phyloP scores from a whole-genome alignment of 2,113 vertebrate genomes.

The Thermophis baileyi region DNA sequence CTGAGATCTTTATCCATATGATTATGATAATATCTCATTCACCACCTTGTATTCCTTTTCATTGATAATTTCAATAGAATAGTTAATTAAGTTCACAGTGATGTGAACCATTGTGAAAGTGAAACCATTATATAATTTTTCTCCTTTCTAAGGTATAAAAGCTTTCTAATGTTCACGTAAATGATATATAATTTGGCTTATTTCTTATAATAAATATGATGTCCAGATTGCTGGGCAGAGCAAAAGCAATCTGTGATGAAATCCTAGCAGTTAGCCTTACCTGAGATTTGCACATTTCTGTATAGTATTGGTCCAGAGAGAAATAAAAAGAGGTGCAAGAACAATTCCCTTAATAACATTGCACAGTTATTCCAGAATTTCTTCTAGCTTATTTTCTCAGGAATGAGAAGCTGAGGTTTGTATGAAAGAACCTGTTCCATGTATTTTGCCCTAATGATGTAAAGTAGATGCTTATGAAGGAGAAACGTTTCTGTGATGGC shows the following conservation, averaged over 20 bases:
- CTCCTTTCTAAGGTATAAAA: conserved; percentile 32
- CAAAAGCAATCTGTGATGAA: conserved; percentile 24
- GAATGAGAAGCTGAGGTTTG: background rate
- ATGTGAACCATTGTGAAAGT: conserved; percentile 33
- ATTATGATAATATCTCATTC: background rate
- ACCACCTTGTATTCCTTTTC: conserved; percentile 1
- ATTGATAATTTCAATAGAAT: conserved; percentile 28
- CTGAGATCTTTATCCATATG: background rate
- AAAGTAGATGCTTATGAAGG: background rate
- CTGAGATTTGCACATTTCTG: background rate
- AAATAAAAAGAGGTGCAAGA: background rate
- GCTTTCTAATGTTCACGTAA: conserved; percentile 33
- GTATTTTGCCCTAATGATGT: background rate
- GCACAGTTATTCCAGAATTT: background rate
- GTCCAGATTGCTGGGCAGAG: conserved; percentile 27
- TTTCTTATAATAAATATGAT: conserved; percentile 25
- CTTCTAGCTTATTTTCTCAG: background rate
- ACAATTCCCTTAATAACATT: background rate
- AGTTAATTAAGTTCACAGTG: conserved; percentile 27
- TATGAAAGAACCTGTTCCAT: background rate
- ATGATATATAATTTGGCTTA: background rate
- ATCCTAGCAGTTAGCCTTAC: background rate
- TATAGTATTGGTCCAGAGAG: background rate
- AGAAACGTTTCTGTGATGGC: background rate
- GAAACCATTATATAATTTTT: conserved; percentile 13